Base-by-base conservation (phyloP, 2,797 vertebrate genomes). In the Trematomus bernacchii region DNA sequence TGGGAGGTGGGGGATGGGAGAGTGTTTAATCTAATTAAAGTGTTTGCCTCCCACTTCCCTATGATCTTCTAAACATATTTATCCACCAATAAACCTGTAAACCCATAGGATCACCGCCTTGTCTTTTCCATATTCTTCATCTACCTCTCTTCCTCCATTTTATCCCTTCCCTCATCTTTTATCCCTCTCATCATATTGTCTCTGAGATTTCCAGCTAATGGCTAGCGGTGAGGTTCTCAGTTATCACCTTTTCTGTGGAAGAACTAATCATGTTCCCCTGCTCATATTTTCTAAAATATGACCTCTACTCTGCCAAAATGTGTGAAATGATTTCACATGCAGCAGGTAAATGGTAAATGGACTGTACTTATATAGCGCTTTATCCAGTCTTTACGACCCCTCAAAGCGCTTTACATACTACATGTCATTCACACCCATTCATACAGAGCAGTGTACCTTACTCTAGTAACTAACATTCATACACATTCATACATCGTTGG, bases 51-150 rank as follows among this genome's bases (percentile, higher is more conserved):
- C 64, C 54, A 71, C 88, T 87, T 87, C 70, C 71, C 70, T 77
- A 66, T 82, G 74, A 88, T 89, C 82, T 86, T 77, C 71, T 64
- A 76, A 91, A 93, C 86, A 82, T 87, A 83, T 93, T 92, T 92
- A 90, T 91, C 84, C 82, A 84, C 81, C 82, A 85, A 9, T 76
- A 54, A 90, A 92, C 84, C 84, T 91, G 79, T 89, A 92, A 93
- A 91, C 86, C 85, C 55, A 83, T 72, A 55, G 48, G 42, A 72
- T 78, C 78, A 8, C 65, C 18, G 13, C 60, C 62, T 77, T 85
- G 33, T 14, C 30, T 48, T 72, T 72, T 52, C 44, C 23, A 62
- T 48, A 46, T 57, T 62, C 37, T 16, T 40, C 42, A 40, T 11
- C 18, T 10, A 18, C 10, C 47, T 21, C 12, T 37, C 33, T 15